Evolutionary conservation across 2,888 invertebrate species (phyloP), one percentile per base, ranked within the genome.

Genomic region (Gerosis bhagava): DNA sequence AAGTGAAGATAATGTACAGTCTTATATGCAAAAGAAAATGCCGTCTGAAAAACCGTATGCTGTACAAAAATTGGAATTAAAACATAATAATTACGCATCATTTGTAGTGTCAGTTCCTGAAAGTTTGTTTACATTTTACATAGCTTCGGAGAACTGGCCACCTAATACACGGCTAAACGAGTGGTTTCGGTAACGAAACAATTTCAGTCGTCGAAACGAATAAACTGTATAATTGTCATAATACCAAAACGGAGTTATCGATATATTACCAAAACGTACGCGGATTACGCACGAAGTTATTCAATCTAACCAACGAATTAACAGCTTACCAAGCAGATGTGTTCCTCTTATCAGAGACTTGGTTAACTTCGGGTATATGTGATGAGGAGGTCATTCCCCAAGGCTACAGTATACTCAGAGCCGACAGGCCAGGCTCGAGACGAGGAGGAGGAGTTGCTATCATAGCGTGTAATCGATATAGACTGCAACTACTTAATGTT

Each of bases 401-500:
- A 5, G 28, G 28, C 12, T 40, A n/a, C 7, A 19, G 7, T 5
- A 40, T 40, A n/a, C 2, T 29, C n/a, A 12, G 39, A 4, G 2
- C 1, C 5, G 39, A 40, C 21, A 4, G 39, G 16, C 19, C 25
- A 15, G 39, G 28, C 8, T n/a, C 3, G 3, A 17, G 29, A 5
- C 8, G 28, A 21, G 39, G 39, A 8, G 39, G 39, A 3, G 39
- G 39, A 3, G 39, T 40, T 3, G 39, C 28, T 19, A 5, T 40
- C 5, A 28, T 39, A 19, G 12, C 28, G 1, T 5, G 26, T n/a
- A 2, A 25, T 1, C 15, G 15, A 12, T 39, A 39, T 4, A 26
- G 19, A 5, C 2, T 37, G n/a, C 15, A 25, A 10, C 6, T 6
- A 25, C 0, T 37, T 11, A 21, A 19, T 19, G 5, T 15, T 2